Conservation (phyloP, 1,140 invertebrate species). For the Nylanderia fulva region DNA sequence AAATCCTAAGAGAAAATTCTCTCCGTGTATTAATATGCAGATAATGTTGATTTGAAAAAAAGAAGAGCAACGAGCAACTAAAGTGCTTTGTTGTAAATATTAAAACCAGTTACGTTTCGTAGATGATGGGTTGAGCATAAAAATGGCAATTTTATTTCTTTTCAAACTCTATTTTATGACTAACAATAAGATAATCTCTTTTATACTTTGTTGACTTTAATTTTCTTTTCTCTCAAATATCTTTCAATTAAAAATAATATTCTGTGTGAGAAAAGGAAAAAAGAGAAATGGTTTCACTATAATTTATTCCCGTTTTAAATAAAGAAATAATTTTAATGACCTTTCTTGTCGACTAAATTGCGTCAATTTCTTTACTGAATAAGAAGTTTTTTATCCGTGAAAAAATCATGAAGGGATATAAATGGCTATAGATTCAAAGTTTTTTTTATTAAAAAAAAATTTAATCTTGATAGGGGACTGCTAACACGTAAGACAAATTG, state of each 20-base stretch:
- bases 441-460: conserved; percentile 26
- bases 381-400: not conserved
- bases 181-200: not conserved
- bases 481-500: conserved; percentile 64
- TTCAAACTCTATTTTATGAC: not conserved
- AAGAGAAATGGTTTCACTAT: not conserved
- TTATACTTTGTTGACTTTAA: not conserved
- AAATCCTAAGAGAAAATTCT: too few species aligned
- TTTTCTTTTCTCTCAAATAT: not conserved
- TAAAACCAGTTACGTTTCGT: conserved; percentile 65
- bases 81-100: conserved; percentile 66
- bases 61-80: conserved; percentile 29
- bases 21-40: too few species aligned
- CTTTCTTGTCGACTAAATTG: not conserved
- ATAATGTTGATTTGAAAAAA: conserved; percentile 29
- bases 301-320: too few species aligned
- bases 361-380: not conserved
- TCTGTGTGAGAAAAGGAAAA: too few species aligned
- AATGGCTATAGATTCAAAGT: conserved; percentile 27
- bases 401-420: not conserved
- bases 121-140: conserved; percentile 40
- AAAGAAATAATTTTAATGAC: conserved; percentile 1
- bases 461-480: conserved; percentile 31
- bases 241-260: not conserved
- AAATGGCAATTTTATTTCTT: conserved; percentile 10